Conservation (phyloP, 35 echinoderm and acorn worm genomes). For the Ptychodera flava region DNA sequence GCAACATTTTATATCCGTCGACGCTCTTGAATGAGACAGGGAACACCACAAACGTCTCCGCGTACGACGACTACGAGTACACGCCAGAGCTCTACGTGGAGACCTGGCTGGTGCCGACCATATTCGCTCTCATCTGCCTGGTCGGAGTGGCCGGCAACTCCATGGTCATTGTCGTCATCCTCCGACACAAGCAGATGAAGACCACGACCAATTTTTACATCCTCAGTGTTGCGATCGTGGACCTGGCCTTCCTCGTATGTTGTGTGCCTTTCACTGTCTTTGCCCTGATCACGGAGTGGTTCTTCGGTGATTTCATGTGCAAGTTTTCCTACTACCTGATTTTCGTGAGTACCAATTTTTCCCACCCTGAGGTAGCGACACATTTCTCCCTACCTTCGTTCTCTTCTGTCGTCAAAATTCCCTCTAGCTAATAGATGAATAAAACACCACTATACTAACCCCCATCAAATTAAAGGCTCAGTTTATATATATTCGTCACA, state of each 20-base stretch:
- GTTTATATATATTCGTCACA: too few species aligned
- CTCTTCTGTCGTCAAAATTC: too few species aligned
- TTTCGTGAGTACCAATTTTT: constrained; percentile 46
- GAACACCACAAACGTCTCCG: background rate
- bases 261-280: constrained; percentile 87
- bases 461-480: too few species aligned
- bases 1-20: too few species aligned
- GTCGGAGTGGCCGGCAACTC: constrained; percentile 73
- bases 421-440: too few species aligned
- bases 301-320: constrained; percentile 85
- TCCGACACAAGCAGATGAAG: constrained; percentile 80
- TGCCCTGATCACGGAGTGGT: constrained; percentile 40
- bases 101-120: constrained; percentile 39
- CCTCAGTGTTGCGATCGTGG: constrained; percentile 76
- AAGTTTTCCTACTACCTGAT: constrained; percentile 95
- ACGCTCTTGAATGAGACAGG: background rate
- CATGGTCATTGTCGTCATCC: constrained; percentile 83
- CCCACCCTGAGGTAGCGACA: too few species aligned
- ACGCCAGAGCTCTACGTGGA: background rate
- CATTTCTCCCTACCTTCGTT: too few species aligned
- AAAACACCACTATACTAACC: too few species aligned
- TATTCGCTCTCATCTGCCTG: constrained; percentile 65
- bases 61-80: background rate
- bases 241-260: constrained; percentile 72
- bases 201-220: constrained; percentile 96